These are phyloP conservation scores for Eidolon dupreanum DNA, from an alignment of 2,797 vertebrate species.

Conservation along the genomic window DNA sequence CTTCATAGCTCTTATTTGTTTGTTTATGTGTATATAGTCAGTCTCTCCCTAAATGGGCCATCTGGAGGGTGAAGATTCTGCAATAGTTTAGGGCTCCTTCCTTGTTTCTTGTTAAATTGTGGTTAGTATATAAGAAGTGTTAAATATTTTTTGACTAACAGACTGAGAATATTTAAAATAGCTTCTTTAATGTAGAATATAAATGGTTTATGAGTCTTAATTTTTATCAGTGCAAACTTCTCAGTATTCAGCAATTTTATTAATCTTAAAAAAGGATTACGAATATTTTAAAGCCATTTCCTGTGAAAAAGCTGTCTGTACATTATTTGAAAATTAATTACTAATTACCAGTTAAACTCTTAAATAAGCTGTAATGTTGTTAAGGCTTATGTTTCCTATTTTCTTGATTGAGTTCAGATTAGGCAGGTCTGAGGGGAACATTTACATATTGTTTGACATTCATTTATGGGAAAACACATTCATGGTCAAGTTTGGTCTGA, in stretches of 20 bases:
- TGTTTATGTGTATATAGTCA: neutral
- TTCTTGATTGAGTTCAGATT: constrained; percentile 46
- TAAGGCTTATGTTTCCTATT: constrained; percentile 51
- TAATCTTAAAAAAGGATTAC: constrained; percentile 28
- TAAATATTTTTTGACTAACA: neutral
- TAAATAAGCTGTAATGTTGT: neutral
- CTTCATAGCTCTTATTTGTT: neutral
- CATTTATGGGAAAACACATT: constrained; percentile 17
- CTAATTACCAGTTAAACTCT: constrained; percentile 1
- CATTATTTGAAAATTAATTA: constrained; percentile 25
- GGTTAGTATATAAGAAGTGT: neutral
- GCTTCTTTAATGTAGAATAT: neutral
- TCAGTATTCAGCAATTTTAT: neutral
- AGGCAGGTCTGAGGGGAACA: constrained; percentile 41
- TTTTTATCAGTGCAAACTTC: constrained; percentile 35
- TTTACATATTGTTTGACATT: constrained; percentile 49
- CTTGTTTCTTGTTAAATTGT: neutral
- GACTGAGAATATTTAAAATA: neutral
- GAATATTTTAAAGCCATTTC: constrained; percentile 18
- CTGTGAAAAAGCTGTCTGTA: neutral
- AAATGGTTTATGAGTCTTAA: constrained; percentile 26
- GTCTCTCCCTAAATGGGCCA: neutral
- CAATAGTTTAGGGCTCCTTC: neutral
- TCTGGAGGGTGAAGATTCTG: neutral
- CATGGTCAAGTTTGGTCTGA: constrained; percentile 29